Conservation (phyloP, 2,797 vertebrate genomes). For the Eidolon dupreanum region DNA sequence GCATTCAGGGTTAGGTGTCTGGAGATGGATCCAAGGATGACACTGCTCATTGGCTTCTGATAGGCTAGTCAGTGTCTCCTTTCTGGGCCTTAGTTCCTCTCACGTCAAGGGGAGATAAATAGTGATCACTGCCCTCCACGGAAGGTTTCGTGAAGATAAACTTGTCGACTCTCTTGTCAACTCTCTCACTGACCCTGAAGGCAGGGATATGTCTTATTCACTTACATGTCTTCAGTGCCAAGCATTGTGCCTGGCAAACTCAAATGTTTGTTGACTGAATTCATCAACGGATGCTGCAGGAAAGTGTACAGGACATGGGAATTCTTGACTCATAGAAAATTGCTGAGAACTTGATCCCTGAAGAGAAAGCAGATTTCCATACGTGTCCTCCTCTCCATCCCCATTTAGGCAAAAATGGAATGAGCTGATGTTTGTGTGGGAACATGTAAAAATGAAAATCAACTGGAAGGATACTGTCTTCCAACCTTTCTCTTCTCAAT, state of each 20-base stretch:
- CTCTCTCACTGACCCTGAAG: not conserved
- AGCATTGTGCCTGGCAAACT: not conserved
- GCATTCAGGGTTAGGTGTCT: not conserved
- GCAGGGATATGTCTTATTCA: not conserved
- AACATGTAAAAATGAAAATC: not conserved
- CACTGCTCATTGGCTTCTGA: not conserved
- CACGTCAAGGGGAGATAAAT: not conserved
- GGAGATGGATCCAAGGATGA: not conserved
- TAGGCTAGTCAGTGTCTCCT: rapidly evolving
- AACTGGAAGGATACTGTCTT: not conserved
- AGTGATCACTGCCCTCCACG: not conserved
- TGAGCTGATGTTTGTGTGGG: not conserved
- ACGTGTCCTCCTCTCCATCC: rapidly evolving
- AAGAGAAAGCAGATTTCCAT: not conserved
- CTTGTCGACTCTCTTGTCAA: not conserved
- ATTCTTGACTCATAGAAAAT: not conserved
- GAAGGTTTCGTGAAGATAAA: not conserved
- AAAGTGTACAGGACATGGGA: not conserved
- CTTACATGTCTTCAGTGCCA: not conserved
- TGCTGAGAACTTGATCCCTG: not conserved
- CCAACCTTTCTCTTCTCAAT: not conserved
- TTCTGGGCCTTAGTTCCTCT: not conserved
- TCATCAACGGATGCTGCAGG: not conserved
- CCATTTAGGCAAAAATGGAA: not conserved
- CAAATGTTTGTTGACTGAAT: not conserved